phyloP scores from a whole-genome alignment of 2,888 invertebrate genomes.

The Caenorhabditis sp. region DNA sequence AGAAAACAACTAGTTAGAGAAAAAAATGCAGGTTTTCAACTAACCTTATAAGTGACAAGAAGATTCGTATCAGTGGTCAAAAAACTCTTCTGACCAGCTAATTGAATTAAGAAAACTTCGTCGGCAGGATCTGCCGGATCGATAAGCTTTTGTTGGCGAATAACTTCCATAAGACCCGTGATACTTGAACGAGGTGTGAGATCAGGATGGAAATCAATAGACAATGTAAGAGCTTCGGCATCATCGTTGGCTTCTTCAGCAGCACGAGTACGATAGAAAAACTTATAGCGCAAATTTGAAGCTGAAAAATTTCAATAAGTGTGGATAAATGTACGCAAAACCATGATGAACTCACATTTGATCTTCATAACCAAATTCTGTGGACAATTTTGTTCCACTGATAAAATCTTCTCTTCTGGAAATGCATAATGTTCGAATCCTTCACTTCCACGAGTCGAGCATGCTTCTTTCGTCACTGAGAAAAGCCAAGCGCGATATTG shows the following conservation, averaged over 20 bases:
- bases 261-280: constrained; percentile 41
- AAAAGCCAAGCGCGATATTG: constrained; percentile 44
- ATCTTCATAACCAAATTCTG: constrained; percentile 41
- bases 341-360: constrained; percentile 10
- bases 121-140: constrained; percentile 44
- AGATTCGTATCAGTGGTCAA: constrained; percentile 42
- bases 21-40: background rate
- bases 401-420: constrained; percentile 60
- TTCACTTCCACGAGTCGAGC: constrained; percentile 8
- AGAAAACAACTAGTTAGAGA: constrained; percentile 11
- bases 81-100: constrained; percentile 61
- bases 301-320: constrained; percentile 1
- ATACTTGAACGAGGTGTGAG: constrained; percentile 25
- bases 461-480: constrained; percentile 16
- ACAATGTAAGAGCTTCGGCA: constrained; percentile 8
- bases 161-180: constrained; percentile 5
- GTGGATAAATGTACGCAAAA: background rate
- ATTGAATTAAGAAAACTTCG: constrained; percentile 63
- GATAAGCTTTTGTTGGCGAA: constrained; percentile 14
- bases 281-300: constrained; percentile 25
- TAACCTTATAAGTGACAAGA: background rate
- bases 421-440: constrained; percentile 67
- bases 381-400: constrained; percentile 15
- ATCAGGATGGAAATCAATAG: constrained; percentile 31
- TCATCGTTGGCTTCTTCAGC: constrained; percentile 19